phyloP scores from a whole-genome alignment of 2,113 vertebrate genomes.

The Pseudolaguvia tuberculata region DNA sequence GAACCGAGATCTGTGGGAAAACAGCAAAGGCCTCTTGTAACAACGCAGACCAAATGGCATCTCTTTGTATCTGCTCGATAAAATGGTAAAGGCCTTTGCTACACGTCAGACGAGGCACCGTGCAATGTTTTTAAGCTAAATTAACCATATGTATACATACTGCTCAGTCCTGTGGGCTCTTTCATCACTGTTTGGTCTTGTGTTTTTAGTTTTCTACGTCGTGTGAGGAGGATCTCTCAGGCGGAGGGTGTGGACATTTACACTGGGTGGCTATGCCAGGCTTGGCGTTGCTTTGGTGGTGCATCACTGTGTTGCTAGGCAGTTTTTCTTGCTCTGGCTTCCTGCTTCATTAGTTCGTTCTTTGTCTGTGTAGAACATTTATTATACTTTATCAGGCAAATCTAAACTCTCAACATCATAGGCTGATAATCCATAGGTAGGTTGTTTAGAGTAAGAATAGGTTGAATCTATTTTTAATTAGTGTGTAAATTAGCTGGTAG shows the following conservation, averaged over 20 bases:
- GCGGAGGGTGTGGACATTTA: constrained; percentile 35
- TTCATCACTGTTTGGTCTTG: constrained; percentile 1
- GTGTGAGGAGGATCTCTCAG: neutral
- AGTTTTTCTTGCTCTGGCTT: constrained; percentile 42
- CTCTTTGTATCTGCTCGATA: constrained; percentile 25
- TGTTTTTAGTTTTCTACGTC: neutral
- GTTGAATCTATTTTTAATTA: neutral
- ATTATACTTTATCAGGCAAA: constrained; percentile 17
- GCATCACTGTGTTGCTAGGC: constrained; percentile 47
- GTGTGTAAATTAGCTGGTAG: constrained; percentile 8
- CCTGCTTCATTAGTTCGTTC: constrained; percentile 33
- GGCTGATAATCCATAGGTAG: neutral
- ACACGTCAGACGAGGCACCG: neutral
- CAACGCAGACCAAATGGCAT: constrained; percentile 25
- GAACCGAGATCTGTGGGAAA: constrained; percentile 42
- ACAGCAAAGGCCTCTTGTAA: constrained; percentile 32
- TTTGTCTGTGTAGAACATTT: constrained; percentile 40
- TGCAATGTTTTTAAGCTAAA: constrained; percentile 16
- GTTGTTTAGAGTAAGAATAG: neutral
- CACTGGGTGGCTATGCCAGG: constrained; percentile 38
- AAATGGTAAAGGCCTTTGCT: constrained; percentile 6
- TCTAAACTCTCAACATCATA: neutral
- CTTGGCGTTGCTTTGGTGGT: constrained; percentile 41
- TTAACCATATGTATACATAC: neutral
- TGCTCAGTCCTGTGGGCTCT: neutral